A percentile compares a stretch with the other conserved stretches of the same genome.
Evolutionary conservation across 1,140 invertebrate genomes (phyloP).

Genomic region (Polyergus mexicanus): DNA sequence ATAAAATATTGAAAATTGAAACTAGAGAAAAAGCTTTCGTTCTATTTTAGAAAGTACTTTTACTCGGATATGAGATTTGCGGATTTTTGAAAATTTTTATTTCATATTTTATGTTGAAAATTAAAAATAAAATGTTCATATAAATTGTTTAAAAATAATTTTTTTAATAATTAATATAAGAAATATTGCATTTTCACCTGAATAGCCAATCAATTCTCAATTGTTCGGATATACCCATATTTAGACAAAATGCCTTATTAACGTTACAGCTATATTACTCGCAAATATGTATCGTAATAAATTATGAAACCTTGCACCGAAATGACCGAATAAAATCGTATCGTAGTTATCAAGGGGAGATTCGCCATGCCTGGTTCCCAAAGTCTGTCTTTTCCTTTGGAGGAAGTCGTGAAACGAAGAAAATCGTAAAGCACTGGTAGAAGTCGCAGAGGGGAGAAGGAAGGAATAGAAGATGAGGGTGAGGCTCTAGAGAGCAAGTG

Average conservation of each 20-base stretch:
- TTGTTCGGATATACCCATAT: neutral
- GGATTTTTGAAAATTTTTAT: neutral
- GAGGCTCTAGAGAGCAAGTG: conserved; percentile 58
- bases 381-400: conserved; percentile 67
- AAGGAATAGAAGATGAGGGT: conserved; percentile 57
- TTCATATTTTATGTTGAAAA: neutral
- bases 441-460: conserved; percentile 60
- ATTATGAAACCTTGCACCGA: conserved; percentile 17
- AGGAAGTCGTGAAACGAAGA: conserved; percentile 64
- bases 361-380: conserved; percentile 67
- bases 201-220: neutral
- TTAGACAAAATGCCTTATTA: neutral
- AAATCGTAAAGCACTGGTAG: conserved; percentile 67
- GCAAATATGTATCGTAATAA: neutral
- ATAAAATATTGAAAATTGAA: neutral
- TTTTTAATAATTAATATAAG: neutral
- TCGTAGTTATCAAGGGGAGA: conserved; percentile 35
- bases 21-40: neutral
- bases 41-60: neutral
- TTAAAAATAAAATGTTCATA: neutral
- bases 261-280: neutral
- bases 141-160: neutral
- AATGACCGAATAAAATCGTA: conserved; percentile 54
- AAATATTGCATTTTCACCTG: neutral
- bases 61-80: neutral